Evolutionary conservation across 1,140 invertebrate species (phyloP).

Genomic region (Galleria mellonella): DNA sequence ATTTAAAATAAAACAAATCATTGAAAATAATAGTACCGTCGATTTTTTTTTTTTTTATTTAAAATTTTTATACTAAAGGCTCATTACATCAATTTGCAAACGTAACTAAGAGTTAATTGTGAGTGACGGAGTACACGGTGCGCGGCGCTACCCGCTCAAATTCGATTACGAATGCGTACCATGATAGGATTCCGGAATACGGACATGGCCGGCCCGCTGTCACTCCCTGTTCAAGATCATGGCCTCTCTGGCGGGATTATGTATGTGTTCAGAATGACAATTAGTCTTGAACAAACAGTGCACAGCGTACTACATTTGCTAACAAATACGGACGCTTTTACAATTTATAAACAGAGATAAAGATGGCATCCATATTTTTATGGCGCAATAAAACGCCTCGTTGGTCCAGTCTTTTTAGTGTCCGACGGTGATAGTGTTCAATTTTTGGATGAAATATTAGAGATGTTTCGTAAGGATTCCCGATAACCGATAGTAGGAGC

Average conservation of each 20-base stretch:
- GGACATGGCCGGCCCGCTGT: constrained; percentile 19
- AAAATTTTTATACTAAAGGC: neutral
- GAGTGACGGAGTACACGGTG: neutral
- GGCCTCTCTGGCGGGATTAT: constrained; percentile 43
- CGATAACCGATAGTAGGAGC: no score
- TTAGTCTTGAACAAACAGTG: constrained; percentile 25
- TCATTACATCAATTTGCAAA: constrained; percentile 4
- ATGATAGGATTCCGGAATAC: constrained; percentile 27
- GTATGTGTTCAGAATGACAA: constrained; percentile 50
- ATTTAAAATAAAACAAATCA: no score
- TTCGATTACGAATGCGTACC: constrained; percentile 22
- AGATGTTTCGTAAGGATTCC: no score
- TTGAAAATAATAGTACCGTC: no score
- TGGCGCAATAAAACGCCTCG: constrained; percentile 3
- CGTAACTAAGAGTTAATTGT: constrained; percentile 2
- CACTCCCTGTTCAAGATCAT: constrained; percentile 44
- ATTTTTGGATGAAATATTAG: neutral
- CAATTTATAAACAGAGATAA: constrained; percentile 21
- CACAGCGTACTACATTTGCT: constrained; percentile 22
- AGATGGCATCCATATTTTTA: constrained; percentile 11
- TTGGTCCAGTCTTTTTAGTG: neutral
- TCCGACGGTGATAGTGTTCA: neutral
- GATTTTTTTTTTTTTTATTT: no score
- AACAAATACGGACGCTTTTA: constrained; percentile 24
- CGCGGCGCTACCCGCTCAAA: constrained; percentile 9